Conservation (phyloP, 2,797 vertebrate genomes). For the Peromyscus nudipes region DNA sequence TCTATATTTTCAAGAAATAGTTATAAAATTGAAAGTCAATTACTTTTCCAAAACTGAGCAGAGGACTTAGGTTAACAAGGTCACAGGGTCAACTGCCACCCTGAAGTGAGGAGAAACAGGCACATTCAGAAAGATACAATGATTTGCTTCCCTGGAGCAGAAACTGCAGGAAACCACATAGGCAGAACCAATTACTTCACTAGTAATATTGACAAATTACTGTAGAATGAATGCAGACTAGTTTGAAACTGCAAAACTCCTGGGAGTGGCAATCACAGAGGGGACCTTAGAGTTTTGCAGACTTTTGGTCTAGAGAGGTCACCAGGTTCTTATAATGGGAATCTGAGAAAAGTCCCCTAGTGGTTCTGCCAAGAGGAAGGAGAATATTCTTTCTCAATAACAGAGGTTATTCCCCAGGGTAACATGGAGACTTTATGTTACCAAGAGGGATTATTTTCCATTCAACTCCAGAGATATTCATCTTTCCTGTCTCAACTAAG, state of each 20-base stretch:
- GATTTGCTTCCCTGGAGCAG: slow-evolving; percentile 57
- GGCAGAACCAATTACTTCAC: slow-evolving; percentile 36
- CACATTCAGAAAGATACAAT: slow-evolving; percentile 9
- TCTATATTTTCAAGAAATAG: background rate
- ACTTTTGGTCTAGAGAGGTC: background rate
- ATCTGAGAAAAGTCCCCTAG: background rate
- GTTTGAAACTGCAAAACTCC: slow-evolving; percentile 32
- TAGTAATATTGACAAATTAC: slow-evolving; percentile 12
- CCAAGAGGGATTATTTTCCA: background rate
- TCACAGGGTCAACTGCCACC: background rate
- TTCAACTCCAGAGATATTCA: background rate
- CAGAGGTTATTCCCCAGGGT: background rate
- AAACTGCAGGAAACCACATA: slow-evolving; percentile 4
- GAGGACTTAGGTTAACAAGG: background rate
- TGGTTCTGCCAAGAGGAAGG: background rate
- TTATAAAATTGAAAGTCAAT: slow-evolving; percentile 26
- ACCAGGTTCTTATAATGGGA: background rate
- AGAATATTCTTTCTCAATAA: background rate
- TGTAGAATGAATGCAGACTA: slow-evolving; percentile 43
- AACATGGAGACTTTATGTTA: background rate
- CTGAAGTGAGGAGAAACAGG: background rate
- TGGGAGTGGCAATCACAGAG: background rate
- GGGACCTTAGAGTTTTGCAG: background rate
- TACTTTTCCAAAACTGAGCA: background rate
- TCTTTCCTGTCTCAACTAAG: background rate